Base-by-base conservation (phyloP, 2,797 vertebrate species). In the Pogoniulus pusillus region DNA sequence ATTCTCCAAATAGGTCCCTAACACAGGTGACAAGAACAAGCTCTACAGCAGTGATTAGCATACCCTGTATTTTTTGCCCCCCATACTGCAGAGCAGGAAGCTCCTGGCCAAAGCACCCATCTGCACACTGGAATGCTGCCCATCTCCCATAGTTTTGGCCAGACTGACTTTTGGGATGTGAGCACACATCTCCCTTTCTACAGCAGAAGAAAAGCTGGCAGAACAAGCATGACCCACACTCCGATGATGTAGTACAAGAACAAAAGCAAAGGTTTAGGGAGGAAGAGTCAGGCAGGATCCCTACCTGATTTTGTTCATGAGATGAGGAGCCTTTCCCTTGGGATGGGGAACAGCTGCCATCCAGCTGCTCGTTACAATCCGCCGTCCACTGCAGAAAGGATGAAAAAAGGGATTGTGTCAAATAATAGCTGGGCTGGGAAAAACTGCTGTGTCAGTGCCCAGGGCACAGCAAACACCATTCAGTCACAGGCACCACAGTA, bases 301-400 rank as follows among this genome's bases (percentile, higher is more conserved):
- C 85, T 97, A 98, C 97, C 97, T 98, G 97, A 66, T 93, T 96
- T 32, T 93, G 96, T 74, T 93, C 96, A 8, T 96, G 98, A 76
- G 29, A 92, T 59, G 95, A 97, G 1, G 97, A 98, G 27, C 97
- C 97, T 95, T 98, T 98, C 45, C 98, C 98, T 94, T 97, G 97
- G 43, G 98, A 98, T 59, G 98, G 98, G 12, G 98, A 98, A 97
- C 98, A 98, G 96, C 98, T 98, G 78, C 98, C 97, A 79, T 98
- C 98, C 68, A 98, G 98, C 91, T 98, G 98, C 92, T 99, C 98
- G 2, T 96, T 98, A 86, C 98, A 98, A 95, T 99, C 98, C 6
- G 98, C 97, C 1, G 98, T 98, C 99, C 99, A 99, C 99, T 99
- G 96, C 26, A 90, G 75, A 87, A 91, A 92, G 96, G 75, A 97